These are phyloP conservation scores for Dynastes hyllus DNA, from an alignment of 2,888 invertebrate species.

Conservation along the genomic window DNA sequence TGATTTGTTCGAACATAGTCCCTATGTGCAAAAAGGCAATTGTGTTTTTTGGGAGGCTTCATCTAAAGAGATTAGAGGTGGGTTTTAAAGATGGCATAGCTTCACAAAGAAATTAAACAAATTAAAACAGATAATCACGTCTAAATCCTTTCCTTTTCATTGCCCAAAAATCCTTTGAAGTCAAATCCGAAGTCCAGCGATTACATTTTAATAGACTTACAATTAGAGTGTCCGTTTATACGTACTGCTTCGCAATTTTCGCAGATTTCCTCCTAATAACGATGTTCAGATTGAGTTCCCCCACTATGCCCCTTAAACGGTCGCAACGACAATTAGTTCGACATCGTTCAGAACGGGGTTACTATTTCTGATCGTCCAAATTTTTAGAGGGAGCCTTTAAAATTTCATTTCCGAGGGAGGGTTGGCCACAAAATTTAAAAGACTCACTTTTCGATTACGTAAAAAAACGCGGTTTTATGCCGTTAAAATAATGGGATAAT, in stretches of 20 bases:
- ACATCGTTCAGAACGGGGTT: neutral
- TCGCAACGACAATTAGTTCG: neutral
- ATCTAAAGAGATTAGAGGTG: too few species aligned
- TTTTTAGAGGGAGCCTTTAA: constrained; percentile 14
- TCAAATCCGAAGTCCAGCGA: too few species aligned
- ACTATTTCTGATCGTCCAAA: constrained; percentile 18
- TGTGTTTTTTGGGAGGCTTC: too few species aligned
- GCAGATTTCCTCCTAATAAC: constrained; percentile 31
- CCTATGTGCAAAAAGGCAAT: too few species aligned
- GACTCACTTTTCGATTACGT: constrained; percentile 5
- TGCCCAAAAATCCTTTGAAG: too few species aligned
- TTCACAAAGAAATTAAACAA: too few species aligned
- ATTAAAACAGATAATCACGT: too few species aligned
- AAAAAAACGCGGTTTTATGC: neutral
- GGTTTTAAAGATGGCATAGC: too few species aligned
- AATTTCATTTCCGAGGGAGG: constrained; percentile 34
- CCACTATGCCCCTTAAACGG: neutral
- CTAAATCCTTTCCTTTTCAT: too few species aligned
- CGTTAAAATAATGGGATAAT: neutral
- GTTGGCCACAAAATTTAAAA: constrained; percentile 12
- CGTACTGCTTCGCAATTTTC: constrained; percentile 4
- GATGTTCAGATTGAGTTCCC: constrained; percentile 35
- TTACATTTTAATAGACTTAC: constrained; percentile 5
- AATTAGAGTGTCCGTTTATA: neutral
- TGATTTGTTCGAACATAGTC: too few species aligned